These are phyloP conservation scores for Caenorhabditis plicata DNA, from an alignment of 2,888 invertebrate genomes.

Conservation along the genomic window DNA sequence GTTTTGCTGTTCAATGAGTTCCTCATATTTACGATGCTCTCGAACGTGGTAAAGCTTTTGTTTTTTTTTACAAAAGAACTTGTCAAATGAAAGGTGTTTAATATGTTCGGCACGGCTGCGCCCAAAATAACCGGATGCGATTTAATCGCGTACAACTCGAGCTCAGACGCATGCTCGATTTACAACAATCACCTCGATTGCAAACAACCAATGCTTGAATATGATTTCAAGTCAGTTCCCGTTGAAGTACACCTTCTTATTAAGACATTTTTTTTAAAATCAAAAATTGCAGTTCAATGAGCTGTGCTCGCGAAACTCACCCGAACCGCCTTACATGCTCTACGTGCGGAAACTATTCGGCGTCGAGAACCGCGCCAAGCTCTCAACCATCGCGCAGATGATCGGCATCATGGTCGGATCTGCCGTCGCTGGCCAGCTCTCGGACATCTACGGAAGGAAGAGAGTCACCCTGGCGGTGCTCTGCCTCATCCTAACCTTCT, in stretches of 20 bases:
- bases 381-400: conserved; percentile 46
- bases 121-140: conserved; percentile 39
- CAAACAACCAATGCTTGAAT: conserved; percentile 26
- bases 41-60: conserved; percentile 36
- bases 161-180: conserved; percentile 26
- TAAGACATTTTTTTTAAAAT: background rate
- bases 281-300: conserved; percentile 20
- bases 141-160: conserved; percentile 33
- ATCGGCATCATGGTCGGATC: conserved; percentile 45
- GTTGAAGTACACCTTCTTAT: conserved; percentile 39
- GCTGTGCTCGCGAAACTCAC: conserved; percentile 24
- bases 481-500: conserved; percentile 33
- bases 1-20: conserved; percentile 47
- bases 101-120: conserved; percentile 46
- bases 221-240: conserved; percentile 43
- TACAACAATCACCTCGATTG: conserved; percentile 30
- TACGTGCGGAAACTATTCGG: conserved; percentile 28
- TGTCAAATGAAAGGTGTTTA: conserved; percentile 36
- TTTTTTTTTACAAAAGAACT: background rate
- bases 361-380: conserved; percentile 34
- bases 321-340: conserved; percentile 11
- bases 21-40: conserved; percentile 50
- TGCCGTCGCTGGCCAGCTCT: conserved; percentile 40
- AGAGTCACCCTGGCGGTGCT: conserved; percentile 35
- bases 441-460: conserved; percentile 43